Evolutionary conservation across 1,140 invertebrate species (phyloP).

Genomic region (Coelopa frigida): DNA sequence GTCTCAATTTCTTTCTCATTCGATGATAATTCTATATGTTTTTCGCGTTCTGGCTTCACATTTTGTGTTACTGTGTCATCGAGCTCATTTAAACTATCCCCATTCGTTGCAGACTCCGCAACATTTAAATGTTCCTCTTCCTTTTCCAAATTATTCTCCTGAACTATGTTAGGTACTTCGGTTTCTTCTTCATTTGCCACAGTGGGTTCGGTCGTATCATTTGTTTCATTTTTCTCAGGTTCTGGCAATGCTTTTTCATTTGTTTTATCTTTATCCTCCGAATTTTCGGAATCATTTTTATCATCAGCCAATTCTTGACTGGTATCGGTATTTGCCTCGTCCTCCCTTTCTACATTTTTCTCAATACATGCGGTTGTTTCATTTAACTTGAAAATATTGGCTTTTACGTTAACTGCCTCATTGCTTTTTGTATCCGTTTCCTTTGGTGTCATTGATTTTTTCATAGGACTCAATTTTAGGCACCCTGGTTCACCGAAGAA

Average conservation of each 20-base stretch:
- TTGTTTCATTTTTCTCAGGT: neutral
- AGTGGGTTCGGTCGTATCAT: neutral
- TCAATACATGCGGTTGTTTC: neutral
- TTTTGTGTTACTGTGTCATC: too few relatives aligned
- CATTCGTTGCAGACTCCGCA: too few relatives aligned
- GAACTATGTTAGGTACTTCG: too few relatives aligned
- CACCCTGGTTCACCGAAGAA: slow-evolving; percentile 48
- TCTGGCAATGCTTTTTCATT: neutral
- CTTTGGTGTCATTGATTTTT: slow-evolving; percentile 20
- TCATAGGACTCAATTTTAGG: slow-evolving; percentile 40
- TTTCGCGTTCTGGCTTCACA: too few relatives aligned
- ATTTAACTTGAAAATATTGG: slow-evolving; percentile 22
- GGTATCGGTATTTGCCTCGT: neutral
- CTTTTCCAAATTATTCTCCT: too few relatives aligned
- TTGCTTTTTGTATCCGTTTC: neutral
- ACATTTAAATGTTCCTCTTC: too few relatives aligned
- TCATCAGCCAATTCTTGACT: neutral
- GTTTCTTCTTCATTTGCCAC: neutral
- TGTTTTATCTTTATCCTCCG: neutral
- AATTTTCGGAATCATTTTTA: neutral
- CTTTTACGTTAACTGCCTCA: neutral
- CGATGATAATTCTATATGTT: too few relatives aligned
- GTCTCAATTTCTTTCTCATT: too few relatives aligned
- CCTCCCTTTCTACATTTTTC: neutral
- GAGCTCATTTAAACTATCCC: too few relatives aligned